Conservation (phyloP, 2,113 vertebrate species). For the Limnothrissa miodon region DNA sequence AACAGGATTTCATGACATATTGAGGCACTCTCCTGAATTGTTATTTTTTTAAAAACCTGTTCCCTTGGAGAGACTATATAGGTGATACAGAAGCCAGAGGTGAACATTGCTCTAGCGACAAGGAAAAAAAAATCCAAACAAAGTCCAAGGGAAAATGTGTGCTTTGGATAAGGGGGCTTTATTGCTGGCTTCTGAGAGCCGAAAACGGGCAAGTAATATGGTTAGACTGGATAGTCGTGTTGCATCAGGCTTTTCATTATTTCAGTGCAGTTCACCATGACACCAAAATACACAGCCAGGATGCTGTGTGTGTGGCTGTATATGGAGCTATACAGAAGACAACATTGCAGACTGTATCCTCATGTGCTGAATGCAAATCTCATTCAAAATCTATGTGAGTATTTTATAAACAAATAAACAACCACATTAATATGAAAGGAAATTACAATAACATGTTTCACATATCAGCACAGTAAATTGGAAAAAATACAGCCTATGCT, state of each 20-base stretch:
- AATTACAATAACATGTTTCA: no score
- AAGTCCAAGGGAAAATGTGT: neutral
- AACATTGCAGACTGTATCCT: neutral
- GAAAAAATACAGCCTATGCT: neutral
- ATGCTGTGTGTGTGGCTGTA: neutral
- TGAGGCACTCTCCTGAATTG: neutral
- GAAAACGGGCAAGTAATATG: neutral
- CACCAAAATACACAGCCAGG: constrained; percentile 7
- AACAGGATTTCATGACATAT: neutral
- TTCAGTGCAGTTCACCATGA: neutral
- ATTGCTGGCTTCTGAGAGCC: neutral
- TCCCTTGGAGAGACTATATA: neutral
- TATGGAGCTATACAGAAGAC: neutral
- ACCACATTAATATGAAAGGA: no score
- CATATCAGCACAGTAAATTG: neutral
- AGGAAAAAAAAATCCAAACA: neutral
- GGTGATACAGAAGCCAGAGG: neutral
- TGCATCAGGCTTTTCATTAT: constrained; percentile 12
- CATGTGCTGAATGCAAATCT: no score
- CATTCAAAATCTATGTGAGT: neutral
- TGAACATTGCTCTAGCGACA: neutral
- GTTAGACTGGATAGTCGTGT: constrained; percentile 12
- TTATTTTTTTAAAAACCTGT: neutral
- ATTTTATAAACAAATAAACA: neutral
- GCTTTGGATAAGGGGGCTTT: neutral